phyloP scores from a whole-genome alignment of 2,888 invertebrate genomes.

The Coecobrya sp. region DNA sequence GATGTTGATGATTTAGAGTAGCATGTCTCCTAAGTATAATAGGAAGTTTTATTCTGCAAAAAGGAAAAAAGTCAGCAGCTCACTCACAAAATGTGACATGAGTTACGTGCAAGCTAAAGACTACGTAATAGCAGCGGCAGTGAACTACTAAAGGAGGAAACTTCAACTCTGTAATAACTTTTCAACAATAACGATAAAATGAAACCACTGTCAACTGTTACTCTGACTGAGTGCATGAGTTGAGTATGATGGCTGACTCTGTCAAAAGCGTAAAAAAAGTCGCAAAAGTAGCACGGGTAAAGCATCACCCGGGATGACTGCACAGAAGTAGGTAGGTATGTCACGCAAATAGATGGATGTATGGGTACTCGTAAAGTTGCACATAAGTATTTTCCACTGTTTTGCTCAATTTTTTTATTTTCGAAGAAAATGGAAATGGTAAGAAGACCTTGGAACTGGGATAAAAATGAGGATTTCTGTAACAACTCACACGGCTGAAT shows the following conservation, averaged over 20 bases:
- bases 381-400: slow-evolving; percentile 27
- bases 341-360: background rate
- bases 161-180: slow-evolving; percentile 36
- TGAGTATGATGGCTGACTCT: slow-evolving; percentile 37
- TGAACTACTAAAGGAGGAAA: slow-evolving; percentile 16
- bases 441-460: background rate
- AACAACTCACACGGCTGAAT: background rate
- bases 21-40: background rate
- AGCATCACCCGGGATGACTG: slow-evolving; percentile 13
- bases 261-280: slow-evolving; percentile 19
- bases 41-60: background rate
- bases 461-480: slow-evolving; percentile 7
- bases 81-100: background rate
- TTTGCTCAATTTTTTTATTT: slow-evolving; percentile 26
- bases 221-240: slow-evolving; percentile 20
- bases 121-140: background rate
- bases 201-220: slow-evolving; percentile 49
- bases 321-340: background rate
- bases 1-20: slow-evolving; percentile 30
- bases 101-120: slow-evolving; percentile 10
- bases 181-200: slow-evolving; percentile 53
- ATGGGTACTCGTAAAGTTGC: background rate
- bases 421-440: background rate
- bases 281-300: slow-evolving; percentile 1
- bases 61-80: background rate